Evolutionary conservation across 2,888 invertebrate species (phyloP).

Genomic region (Chrysolina oricalcia): DNA sequence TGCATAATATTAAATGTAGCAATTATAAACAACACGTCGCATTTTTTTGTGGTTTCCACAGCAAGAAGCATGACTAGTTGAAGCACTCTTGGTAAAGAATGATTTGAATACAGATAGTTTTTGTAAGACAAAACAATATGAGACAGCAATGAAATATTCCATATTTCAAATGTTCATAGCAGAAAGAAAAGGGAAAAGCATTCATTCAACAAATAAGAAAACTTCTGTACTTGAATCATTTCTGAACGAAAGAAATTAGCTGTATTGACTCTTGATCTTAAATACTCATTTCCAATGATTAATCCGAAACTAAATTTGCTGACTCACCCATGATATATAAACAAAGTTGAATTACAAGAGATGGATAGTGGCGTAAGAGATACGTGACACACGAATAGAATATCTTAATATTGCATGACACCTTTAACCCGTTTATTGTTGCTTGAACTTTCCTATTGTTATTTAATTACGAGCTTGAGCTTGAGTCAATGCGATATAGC

Average conservation of each 20-base stretch:
- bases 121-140: no score
- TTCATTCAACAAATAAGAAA: no score
- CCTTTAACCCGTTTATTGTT: conserved; percentile 20
- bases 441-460: conserved; percentile 16
- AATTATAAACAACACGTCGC: no score
- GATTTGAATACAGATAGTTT: no score
- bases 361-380: conserved; percentile 7
- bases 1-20: no score
- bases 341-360: background rate
- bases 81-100: no score
- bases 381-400: conserved; percentile 11
- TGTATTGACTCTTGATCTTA: background rate
- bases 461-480: conserved; percentile 6
- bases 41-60: no score
- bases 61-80: no score
- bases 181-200: no score
- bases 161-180: no score
- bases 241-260: background rate
- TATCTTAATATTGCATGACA: background rate
- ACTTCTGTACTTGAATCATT: background rate
- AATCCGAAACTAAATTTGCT: background rate
- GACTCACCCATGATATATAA: background rate
- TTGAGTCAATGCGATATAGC: conserved; percentile 7
- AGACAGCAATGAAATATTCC: no score
- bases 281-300: background rate